Conservation (phyloP, 2,888 invertebrate genomes). For the Drosophila falleni region DNA sequence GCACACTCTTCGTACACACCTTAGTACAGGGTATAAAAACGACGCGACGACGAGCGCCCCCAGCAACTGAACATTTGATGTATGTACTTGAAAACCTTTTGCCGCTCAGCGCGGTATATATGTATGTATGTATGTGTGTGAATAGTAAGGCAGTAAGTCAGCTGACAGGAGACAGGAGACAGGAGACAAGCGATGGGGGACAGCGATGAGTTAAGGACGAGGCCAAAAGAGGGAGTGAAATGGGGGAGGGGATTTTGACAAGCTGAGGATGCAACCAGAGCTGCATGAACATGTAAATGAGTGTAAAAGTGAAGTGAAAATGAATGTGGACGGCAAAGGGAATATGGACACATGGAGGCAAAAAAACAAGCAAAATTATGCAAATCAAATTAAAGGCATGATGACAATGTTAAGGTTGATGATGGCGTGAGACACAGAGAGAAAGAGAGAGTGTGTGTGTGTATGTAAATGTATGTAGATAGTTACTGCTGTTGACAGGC, state of each 20-base stretch:
- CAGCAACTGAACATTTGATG: slow-evolving; percentile 72
- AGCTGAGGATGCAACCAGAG: slow-evolving; percentile 51
- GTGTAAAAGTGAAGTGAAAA: slow-evolving; percentile 52
- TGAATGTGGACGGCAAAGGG: slow-evolving; percentile 26
- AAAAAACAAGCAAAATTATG: slow-evolving; percentile 77
- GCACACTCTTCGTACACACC: too few species aligned
- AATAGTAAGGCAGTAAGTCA: slow-evolving; percentile 47
- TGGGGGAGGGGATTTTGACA: slow-evolving; percentile 37
- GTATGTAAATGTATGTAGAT: background rate
- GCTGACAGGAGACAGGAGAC: slow-evolving; percentile 55
- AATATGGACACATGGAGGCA: slow-evolving; percentile 23
- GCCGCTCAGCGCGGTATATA: slow-evolving; percentile 35
- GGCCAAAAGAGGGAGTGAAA: background rate
- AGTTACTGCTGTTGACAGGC: slow-evolving; percentile 30
- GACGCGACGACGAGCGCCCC: slow-evolving; percentile 34
- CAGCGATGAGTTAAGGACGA: slow-evolving; percentile 10
- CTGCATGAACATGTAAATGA: slow-evolving; percentile 57
- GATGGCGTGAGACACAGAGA: slow-evolving; percentile 46
- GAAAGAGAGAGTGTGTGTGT: background rate
- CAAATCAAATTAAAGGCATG: slow-evolving; percentile 82
- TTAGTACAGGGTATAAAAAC: slow-evolving; percentile 10
- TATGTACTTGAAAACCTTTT: slow-evolving; percentile 70
- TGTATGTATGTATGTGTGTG: background rate
- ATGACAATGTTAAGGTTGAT: slow-evolving; percentile 78
- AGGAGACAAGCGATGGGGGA: slow-evolving; percentile 32